Evolutionary conservation across 2,888 invertebrate species (phyloP).

Genomic region (Mythimna albipuncta): DNA sequence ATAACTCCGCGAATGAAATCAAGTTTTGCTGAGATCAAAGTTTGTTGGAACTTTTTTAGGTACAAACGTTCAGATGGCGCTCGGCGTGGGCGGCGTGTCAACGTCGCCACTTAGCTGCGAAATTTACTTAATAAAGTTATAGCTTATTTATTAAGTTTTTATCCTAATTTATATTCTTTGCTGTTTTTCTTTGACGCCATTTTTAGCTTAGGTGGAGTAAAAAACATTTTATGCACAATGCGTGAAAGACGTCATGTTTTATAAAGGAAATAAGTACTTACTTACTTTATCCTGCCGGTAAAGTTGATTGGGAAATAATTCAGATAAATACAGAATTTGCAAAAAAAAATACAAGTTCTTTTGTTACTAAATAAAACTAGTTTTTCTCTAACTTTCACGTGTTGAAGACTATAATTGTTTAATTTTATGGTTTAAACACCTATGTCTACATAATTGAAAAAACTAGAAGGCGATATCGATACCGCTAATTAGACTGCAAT

Average conservation of each 20-base stretch:
- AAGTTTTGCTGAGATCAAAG: slow-evolving; percentile 72
- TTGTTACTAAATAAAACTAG: slow-evolving; percentile 7
- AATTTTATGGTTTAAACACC: neutral
- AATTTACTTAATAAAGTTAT: slow-evolving; percentile 45
- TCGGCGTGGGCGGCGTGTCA: slow-evolving; percentile 44
- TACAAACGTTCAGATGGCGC: slow-evolving; percentile 36
- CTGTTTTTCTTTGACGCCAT: slow-evolving; percentile 21
- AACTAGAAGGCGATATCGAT: neutral
- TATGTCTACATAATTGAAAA: neutral
- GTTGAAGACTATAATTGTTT: neutral
- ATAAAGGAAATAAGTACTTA: slow-evolving; percentile 9
- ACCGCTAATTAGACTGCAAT: slow-evolving; percentile 25
- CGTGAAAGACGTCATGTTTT: slow-evolving; percentile 17
- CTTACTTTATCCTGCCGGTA: neutral
- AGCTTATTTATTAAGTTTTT: slow-evolving; percentile 41
- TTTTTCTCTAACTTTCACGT: slow-evolving; percentile 12
- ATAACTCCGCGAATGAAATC: slow-evolving; percentile 70
- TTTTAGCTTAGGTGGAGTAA: slow-evolving; percentile 6
- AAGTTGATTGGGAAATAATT: slow-evolving; percentile 3
- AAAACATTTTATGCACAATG: slow-evolving; percentile 3
- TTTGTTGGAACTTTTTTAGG: slow-evolving; percentile 68
- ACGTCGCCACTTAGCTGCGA: slow-evolving; percentile 45
- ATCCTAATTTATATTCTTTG: slow-evolving; percentile 27
- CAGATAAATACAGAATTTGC: neutral
- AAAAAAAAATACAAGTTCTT: neutral